Percentiles rank a stretch among this genome's conserved stretches.
These are phyloP conservation scores for Cuculus canorus DNA, from an alignment of 2,797 vertebrate genomes.

Conservation along the genomic window DNA sequence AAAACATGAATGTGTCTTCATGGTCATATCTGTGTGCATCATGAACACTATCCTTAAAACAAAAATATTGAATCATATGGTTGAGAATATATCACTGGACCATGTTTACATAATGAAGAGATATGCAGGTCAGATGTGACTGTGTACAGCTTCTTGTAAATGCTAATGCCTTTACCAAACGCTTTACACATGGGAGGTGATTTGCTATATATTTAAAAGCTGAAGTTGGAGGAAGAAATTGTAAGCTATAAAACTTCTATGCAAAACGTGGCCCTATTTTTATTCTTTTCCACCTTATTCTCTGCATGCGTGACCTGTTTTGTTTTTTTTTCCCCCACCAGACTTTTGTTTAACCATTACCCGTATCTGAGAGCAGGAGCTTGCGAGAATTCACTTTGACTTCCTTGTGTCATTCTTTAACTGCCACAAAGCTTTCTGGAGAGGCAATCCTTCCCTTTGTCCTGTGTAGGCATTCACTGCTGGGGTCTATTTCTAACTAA, in stretches of 20 bases:
- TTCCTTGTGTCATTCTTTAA: slow-evolving; percentile 17
- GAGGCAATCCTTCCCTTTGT: slow-evolving; percentile 3
- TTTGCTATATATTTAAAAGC: background rate
- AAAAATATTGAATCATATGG: background rate
- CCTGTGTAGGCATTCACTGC: background rate
- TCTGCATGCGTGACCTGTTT: background rate
- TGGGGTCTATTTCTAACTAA: slow-evolving; percentile 16
- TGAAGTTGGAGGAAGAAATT: background rate
- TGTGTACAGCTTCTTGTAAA: background rate
- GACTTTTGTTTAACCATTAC: background rate
- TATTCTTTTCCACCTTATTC: background rate
- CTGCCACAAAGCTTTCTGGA: background rate
- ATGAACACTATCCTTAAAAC: background rate
- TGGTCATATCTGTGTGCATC: background rate
- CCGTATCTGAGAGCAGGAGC: background rate
- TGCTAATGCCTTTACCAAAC: background rate
- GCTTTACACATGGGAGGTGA: background rate
- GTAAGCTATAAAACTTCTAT: background rate
- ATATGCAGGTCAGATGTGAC: background rate
- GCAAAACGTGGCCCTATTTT: background rate
- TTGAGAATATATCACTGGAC: background rate
- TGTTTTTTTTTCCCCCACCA: background rate
- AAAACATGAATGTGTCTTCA: background rate
- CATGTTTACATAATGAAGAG: background rate
- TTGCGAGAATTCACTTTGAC: background rate